phyloP scores from a whole-genome alignment of 1,140 invertebrate genomes.

The honey bee (Apis mellifera) region Amel_HAv3.1 CM009938.2:2946501-2947000 shows the following conservation, averaged over 20 bases:
- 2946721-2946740: neutral
- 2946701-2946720: no score
- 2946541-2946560: constrained; percentile 62
- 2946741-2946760: neutral
- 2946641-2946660: constrained; percentile 39
- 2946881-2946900: no score
- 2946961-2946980: no score
- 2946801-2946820: constrained; percentile 40
- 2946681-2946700: constrained; percentile 4
- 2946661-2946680: neutral
- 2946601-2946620: constrained; percentile 23
- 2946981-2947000: no score
- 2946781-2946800: constrained; percentile 34
- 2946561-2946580: constrained; percentile 67
- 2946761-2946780: neutral
- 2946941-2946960: no score
- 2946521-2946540: constrained; percentile 37
- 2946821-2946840: constrained; percentile 32
- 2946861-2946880: no score
- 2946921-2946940: no score
- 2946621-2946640: constrained; percentile 36
- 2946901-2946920: no score
- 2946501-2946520: constrained; percentile 36
- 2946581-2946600: constrained; percentile 22
- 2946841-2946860: neutral